Evolutionary conservation across 2,797 vertebrate genomes (phyloP), one percentile per base, ranked within the genome.

Genomic region (Bradypodion pumilum): DNA sequence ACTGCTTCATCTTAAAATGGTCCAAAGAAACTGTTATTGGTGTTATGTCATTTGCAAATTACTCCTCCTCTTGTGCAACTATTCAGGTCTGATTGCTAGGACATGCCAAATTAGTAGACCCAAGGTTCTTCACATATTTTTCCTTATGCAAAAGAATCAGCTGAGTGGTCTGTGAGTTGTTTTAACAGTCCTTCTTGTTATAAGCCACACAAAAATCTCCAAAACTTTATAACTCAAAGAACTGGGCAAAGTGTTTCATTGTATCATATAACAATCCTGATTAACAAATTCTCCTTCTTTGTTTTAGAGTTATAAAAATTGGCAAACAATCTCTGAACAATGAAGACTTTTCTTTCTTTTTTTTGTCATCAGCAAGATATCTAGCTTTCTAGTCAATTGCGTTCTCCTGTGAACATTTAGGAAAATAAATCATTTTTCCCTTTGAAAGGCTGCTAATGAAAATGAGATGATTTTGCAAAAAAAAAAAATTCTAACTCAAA

Each of bases 341-440:
- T 29, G 73, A 63, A 1, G 29, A 62, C 23, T 3, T 23, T 80
- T 8, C 23, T 3, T 23, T 80, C 8, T 75, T 90, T 84, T 89
- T 88, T 49, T 80, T 80, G 3, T 87, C 81, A 60, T 83, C 90
- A 77, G 73, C 72, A 13, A 35, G 49, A 77, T 40, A 75, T 29
- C n/a, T 78, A 42, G 27, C 74, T 35, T 87, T 82, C 8, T 37
- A 87, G 52, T 12, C 73, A 87, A 29, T 9, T 44, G 74, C 87
- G 52, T 81, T 52, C 12, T 70, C 84, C 79, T 37, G 56, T 82
- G 79, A 83, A 91, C 78, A 32, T 82, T 63, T 72, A 83, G 46
- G 79, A 68, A 25, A 85, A 89, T 90, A 90, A 90, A 90, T 89
- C 74, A 87, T 87, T 88, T 87, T 88, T 66, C 80, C 85, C 90